Evolutionary conservation across 1,140 invertebrate genomes (phyloP).

Genomic region (Neodiprion lecontei): DNA sequence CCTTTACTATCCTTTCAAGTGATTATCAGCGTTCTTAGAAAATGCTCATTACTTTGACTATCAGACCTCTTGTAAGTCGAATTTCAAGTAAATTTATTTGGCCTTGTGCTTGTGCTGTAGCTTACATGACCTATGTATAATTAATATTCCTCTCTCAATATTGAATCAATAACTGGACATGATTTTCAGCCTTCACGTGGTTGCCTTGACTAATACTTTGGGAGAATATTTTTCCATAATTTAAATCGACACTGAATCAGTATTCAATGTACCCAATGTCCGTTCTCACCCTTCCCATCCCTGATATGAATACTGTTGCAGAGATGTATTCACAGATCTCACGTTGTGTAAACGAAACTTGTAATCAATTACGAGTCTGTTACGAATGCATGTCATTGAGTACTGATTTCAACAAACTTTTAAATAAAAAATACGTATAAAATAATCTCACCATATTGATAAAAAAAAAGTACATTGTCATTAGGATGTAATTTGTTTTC

Average conservation of each 20-base stretch:
- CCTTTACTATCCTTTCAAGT: slow-evolving; percentile 28
- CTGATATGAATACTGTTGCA: too few relatives aligned
- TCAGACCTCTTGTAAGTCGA: slow-evolving; percentile 41
- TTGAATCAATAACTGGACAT: not conserved
- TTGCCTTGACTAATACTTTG: slow-evolving; percentile 28
- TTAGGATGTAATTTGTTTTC: too few relatives aligned
- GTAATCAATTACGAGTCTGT: too few relatives aligned
- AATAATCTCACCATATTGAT: too few relatives aligned
- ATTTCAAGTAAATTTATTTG: slow-evolving; percentile 45
- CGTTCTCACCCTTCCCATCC: too few relatives aligned
- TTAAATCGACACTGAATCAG: not conserved
- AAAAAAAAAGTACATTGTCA: too few relatives aligned
- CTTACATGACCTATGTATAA: not conserved
- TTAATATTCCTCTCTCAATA: not conserved
- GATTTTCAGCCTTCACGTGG: not conserved
- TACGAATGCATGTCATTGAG: too few relatives aligned
- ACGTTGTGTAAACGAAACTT: too few relatives aligned
- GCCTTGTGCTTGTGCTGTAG: slow-evolving; percentile 18
- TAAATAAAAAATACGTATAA: too few relatives aligned
- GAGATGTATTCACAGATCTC: too few relatives aligned
- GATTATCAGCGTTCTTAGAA: slow-evolving; percentile 41
- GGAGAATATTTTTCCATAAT: not conserved
- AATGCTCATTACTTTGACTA: slow-evolving; percentile 43
- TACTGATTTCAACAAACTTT: too few relatives aligned
- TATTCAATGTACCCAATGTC: too few relatives aligned